Evolutionary conservation across 2,113 vertebrate genomes (phyloP).

Genomic region (Merops nubicus): DNA sequence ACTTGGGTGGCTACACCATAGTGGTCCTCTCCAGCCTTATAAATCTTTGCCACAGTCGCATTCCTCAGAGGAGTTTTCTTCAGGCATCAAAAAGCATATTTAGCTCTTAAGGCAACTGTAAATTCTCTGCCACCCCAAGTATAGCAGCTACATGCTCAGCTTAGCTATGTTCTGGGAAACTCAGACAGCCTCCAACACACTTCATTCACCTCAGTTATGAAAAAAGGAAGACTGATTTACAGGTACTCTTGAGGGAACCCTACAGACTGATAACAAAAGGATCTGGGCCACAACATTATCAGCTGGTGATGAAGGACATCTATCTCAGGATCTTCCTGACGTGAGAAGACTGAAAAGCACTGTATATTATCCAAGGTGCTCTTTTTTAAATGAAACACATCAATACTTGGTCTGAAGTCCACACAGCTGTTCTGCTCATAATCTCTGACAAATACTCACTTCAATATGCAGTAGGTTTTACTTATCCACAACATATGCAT

Average conservation of each 20-base stretch:
- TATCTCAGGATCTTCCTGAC: neutral
- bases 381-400: fast-evolving
- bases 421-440: neutral
- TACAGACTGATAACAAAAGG: neutral
- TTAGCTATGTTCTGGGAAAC: neutral
- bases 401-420: neutral
- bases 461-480: neutral
- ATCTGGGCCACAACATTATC: neutral
- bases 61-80: no score
- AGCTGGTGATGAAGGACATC: neutral
- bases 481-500: neutral
- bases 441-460: neutral
- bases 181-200: neutral
- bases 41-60: no score
- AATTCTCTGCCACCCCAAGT: neutral
- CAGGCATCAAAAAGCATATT: neutral
- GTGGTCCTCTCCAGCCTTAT: neutral
- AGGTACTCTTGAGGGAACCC: neutral
- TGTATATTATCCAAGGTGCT: neutral
- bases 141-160: neutral
- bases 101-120: neutral
- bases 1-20: neutral
- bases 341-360: neutral
- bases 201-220: neutral
- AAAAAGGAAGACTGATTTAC: neutral